phyloP scores from a whole-genome alignment of 2,888 invertebrate species.

The Lingula anatina region DNA sequence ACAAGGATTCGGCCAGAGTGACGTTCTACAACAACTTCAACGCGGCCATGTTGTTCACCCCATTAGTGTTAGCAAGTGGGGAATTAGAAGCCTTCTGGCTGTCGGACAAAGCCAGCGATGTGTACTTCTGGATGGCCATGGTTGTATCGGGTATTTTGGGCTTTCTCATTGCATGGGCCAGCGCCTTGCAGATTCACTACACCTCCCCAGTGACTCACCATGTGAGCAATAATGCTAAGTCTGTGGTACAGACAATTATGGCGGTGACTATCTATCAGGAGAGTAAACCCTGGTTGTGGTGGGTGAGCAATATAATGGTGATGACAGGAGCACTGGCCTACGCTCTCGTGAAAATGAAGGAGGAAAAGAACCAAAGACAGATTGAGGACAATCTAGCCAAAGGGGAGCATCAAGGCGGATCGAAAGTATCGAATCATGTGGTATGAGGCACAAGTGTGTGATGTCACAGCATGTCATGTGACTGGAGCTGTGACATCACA shows the following conservation, averaged over 20 bases:
- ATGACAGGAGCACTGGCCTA: conserved; percentile 43
- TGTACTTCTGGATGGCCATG: conserved; percentile 37
- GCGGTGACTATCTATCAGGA: conserved; percentile 44
- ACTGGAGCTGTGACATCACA: too few species aligned
- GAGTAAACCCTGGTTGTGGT: conserved; percentile 42
- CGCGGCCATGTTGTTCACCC: not conserved
- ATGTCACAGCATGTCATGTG: too few species aligned
- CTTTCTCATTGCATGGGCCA: conserved; percentile 44
- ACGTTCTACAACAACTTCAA: not conserved
- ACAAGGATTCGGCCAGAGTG: not conserved
- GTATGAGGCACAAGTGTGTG: too few species aligned
- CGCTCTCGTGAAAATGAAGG: conserved; percentile 22
- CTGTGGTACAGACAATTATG: conserved; percentile 46
- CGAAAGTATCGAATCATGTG: too few species aligned
- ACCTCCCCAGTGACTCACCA: conserved; percentile 51
- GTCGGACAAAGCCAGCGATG: conserved; percentile 32
- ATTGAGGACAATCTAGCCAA: too few species aligned
- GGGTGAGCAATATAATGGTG: conserved; percentile 45
- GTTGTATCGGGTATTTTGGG: conserved; percentile 37
- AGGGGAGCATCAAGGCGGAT: too few species aligned
- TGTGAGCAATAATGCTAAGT: conserved; percentile 49
- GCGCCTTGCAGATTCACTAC: conserved; percentile 46
- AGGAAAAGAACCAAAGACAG: too few species aligned
- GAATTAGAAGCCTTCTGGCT: too few species aligned
- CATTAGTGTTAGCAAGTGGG: not conserved